Conservation (phyloP, 92 coral and sea anemone species). For the Diadumene lineata region DNA sequence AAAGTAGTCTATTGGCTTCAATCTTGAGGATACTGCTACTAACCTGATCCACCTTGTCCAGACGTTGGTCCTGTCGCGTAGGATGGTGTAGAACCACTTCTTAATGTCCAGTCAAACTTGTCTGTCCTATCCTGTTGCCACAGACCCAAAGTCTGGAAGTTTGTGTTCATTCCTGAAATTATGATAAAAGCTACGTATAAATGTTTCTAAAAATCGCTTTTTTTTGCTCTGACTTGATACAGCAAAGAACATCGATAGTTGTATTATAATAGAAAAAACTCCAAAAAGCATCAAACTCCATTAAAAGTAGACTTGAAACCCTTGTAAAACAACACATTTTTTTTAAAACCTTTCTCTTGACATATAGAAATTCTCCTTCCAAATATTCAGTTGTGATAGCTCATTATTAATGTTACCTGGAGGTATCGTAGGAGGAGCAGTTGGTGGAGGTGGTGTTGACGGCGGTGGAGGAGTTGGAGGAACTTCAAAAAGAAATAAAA, state of each 20-base stretch:
- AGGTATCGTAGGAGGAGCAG: background rate
- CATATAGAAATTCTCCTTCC: too few relatives aligned
- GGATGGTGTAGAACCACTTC: constrained; percentile 15
- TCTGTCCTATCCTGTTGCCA: constrained; percentile 23
- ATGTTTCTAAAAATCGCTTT: constrained; percentile 7
- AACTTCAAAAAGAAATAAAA: background rate
- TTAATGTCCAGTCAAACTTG: constrained; percentile 33
- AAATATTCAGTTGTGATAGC: too few relatives aligned
- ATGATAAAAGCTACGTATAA: constrained; percentile 1
- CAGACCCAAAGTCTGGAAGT: constrained; percentile 26
- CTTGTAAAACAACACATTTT: too few relatives aligned
- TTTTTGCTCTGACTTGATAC: constrained; percentile 20
- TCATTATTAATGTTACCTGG: background rate
- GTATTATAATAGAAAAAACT: too few relatives aligned
- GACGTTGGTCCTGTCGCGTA: constrained; percentile 13
- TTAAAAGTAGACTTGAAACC: too few relatives aligned
- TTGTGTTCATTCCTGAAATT: constrained; percentile 17
- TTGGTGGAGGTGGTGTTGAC: constrained; percentile 7
- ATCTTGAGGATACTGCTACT: too few relatives aligned
- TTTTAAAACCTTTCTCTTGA: too few relatives aligned
- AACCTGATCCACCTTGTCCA: constrained; percentile 30
- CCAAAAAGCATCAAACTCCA: too few relatives aligned
- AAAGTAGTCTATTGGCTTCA: background rate
- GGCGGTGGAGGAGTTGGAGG: constrained; percentile 12
- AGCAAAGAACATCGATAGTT: too few relatives aligned